Percentiles rank a stretch among this genome's conserved stretches.
These are phyloP conservation scores for Arenaria interpres DNA, from an alignment of 2,113 vertebrate species.

Conservation along the genomic window DNA sequence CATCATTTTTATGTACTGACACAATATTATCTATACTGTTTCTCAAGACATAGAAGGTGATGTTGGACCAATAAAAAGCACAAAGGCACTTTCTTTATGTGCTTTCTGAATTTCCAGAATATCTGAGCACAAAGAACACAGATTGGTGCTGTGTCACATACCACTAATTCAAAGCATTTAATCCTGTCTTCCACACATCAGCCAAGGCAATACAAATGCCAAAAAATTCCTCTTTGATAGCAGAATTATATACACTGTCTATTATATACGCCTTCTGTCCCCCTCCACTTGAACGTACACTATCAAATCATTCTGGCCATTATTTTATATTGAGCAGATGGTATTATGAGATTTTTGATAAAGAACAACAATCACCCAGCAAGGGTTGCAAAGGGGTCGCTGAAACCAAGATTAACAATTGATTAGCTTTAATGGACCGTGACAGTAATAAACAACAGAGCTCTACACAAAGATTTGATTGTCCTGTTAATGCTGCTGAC, in stretches of 20 bases:
- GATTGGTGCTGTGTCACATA: not conserved
- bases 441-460: slow-evolving; percentile 75
- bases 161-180: not conserved
- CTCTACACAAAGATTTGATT: slow-evolving; percentile 71
- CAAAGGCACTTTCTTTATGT: not conserved
- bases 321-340: slow-evolving; percentile 70
- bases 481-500: slow-evolving; percentile 70
- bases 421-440: slow-evolving; percentile 84
- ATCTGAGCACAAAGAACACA: not conserved
- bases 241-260: not conserved
- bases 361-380: slow-evolving; percentile 73
- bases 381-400: slow-evolving; percentile 74
- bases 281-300: not conserved
- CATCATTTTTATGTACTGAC: slow-evolving; percentile 23
- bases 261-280: not conserved
- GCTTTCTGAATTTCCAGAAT: not conserved
- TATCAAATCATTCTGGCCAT: slow-evolving; percentile 25
- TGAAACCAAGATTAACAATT: slow-evolving; percentile 81
- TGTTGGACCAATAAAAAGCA: slow-evolving; percentile 4
- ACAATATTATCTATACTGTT: not conserved
- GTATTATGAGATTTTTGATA: slow-evolving; percentile 72
- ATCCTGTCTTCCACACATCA: not conserved
- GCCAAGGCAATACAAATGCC: not conserved
- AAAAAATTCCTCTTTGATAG: slow-evolving; percentile 26
- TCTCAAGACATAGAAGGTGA: not conserved